Evolutionary conservation across 1,140 invertebrate species (phyloP).

Genomic region (Gonatopus flavifemur): DNA sequence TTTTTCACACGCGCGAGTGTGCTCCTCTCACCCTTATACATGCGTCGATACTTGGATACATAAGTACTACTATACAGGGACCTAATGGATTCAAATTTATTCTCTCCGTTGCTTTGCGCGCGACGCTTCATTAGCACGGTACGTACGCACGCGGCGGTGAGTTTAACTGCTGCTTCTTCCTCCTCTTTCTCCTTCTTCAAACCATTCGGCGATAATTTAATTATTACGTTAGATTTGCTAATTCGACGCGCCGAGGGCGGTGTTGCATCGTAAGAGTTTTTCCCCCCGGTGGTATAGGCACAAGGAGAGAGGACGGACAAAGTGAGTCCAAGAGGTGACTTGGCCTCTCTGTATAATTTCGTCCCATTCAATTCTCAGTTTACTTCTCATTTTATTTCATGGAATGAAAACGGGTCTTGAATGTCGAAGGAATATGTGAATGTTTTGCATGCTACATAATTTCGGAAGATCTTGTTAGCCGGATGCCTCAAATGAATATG

Average conservation of each 20-base stretch:
- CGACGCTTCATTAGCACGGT: conserved; percentile 47
- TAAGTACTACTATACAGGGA: not conserved
- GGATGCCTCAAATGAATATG: too few species aligned
- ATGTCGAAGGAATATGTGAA: too few species aligned
- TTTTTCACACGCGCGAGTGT: too few species aligned
- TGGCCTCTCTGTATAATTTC: too few species aligned
- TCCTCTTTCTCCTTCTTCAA: conserved; percentile 3
- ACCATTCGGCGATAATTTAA: conserved; percentile 45
- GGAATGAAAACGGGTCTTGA: too few species aligned
- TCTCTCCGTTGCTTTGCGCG: conserved; percentile 34
- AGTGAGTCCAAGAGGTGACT: too few species aligned
- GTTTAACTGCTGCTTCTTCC: conserved; percentile 20
- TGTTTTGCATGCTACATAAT: too few species aligned
- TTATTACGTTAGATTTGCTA: conserved; percentile 53
- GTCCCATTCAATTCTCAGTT: too few species aligned
- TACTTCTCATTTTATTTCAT: too few species aligned
- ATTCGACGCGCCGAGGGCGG: conserved; percentile 35
- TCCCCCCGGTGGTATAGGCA: conserved; percentile 30
- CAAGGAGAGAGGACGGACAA: conserved; percentile 15
- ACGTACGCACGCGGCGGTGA: conserved; percentile 9
- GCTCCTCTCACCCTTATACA: too few species aligned
- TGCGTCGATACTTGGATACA: too few species aligned
- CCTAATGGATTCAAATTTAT: conserved; percentile 48
- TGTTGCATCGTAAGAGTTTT: conserved; percentile 23
- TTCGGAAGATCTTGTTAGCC: too few species aligned